phyloP scores from a whole-genome alignment of 2,113 vertebrate genomes.

The Phalacrocorax carbo region DNA sequence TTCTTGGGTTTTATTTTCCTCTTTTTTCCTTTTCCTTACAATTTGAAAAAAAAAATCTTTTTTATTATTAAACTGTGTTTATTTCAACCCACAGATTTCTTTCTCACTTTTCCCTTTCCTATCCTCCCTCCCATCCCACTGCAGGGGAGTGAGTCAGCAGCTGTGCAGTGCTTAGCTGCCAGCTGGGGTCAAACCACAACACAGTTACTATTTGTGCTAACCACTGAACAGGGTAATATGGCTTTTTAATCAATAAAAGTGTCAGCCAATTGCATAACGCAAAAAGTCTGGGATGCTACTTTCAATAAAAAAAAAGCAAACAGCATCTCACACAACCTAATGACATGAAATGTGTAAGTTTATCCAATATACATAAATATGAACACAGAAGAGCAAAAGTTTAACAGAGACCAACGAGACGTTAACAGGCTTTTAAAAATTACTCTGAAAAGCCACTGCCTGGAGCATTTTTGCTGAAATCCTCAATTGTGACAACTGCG shows the following conservation, averaged over 20 bases:
- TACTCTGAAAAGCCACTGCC: background rate
- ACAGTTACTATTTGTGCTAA: background rate
- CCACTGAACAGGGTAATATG: background rate
- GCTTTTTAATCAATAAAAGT: background rate
- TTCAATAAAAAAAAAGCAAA: background rate
- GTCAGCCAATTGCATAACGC: background rate
- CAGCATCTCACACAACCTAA: background rate
- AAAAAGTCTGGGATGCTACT: background rate
- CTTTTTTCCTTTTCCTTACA: background rate
- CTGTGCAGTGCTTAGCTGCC: background rate
- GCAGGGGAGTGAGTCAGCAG: accelerated
- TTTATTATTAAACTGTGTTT: background rate
- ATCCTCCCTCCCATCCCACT: background rate
- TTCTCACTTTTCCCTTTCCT: background rate
- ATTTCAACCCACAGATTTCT: background rate
- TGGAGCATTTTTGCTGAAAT: background rate
- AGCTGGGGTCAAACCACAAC: background rate
- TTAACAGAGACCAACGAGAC: background rate
- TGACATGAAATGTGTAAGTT: background rate
- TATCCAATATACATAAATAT: background rate
- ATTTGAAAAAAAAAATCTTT: background rate
- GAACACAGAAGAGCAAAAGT: background rate
- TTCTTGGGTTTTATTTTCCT: no score
- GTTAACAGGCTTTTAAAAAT: background rate
- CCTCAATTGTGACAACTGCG: background rate